Conservation (phyloP, 1,140 invertebrate genomes). For the Plutomurus gul region DNA sequence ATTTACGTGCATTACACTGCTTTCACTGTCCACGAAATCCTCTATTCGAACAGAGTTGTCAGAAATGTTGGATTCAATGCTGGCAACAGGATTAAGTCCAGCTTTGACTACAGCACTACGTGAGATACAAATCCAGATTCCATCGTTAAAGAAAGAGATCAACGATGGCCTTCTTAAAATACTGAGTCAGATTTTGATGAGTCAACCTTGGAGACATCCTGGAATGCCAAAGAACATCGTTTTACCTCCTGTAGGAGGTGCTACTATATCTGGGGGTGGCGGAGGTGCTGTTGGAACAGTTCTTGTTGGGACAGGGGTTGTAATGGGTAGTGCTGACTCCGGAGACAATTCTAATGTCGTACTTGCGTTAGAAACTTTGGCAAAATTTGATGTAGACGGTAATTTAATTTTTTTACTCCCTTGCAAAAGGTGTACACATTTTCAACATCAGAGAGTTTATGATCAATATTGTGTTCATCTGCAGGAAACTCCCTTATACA, state of each 20-base stretch:
- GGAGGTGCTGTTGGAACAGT: neutral
- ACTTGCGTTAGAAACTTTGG: slow-evolving; percentile 89
- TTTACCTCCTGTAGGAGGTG: neutral
- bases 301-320: neutral
- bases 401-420: slow-evolving; percentile 30
- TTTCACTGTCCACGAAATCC: slow-evolving; percentile 82
- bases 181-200: slow-evolving; percentile 83
- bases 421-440: neutral
- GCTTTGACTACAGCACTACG: slow-evolving; percentile 87
- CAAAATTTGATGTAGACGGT: slow-evolving; percentile 93
- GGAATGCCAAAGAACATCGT: slow-evolving; percentile 65
- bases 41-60: slow-evolving; percentile 76
- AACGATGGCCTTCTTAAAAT: slow-evolving; percentile 89
- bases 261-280: neutral
- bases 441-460: neutral
- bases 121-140: slow-evolving; percentile 86
- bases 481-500: slow-evolving; percentile 84
- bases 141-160: slow-evolving; percentile 84
- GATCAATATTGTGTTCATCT: slow-evolving; percentile 41
- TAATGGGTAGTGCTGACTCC: slow-evolving; percentile 58
- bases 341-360: slow-evolving; percentile 83
- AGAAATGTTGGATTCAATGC: slow-evolving; percentile 87
- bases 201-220: slow-evolving; percentile 78
- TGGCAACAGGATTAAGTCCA: slow-evolving; percentile 86
- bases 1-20: slow-evolving; percentile 91